These are phyloP conservation scores for Oxyscelio sp. DNA, from an alignment of 2,888 invertebrate species.

Conservation along the genomic window DNA sequence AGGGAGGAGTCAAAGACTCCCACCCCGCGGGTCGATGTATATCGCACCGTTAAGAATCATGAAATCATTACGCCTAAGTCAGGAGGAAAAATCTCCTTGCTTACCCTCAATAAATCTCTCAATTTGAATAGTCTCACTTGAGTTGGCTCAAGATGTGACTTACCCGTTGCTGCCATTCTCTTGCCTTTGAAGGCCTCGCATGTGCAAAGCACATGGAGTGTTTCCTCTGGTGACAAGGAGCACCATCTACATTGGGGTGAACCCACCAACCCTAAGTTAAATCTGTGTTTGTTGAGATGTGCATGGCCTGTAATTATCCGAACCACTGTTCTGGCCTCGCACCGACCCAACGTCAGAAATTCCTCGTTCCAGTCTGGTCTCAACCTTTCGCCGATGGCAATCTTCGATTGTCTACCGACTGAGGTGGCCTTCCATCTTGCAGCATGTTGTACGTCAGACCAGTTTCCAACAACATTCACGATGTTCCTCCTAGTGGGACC, in stretches of 20 bases:
- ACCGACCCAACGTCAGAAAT: background rate
- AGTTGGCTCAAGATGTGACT: no score
- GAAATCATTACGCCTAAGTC: no score
- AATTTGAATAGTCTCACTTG: no score
- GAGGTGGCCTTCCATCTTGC: background rate
- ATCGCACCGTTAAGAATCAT: no score
- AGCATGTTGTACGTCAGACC: constrained; percentile 1
- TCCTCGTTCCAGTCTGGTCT: background rate
- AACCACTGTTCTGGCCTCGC: background rate
- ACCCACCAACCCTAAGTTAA: background rate
- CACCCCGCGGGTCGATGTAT: no score
- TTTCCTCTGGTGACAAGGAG: no score
- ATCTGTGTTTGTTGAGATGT: constrained; percentile 14
- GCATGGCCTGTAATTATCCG: constrained; percentile 12
- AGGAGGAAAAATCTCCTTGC: no score
- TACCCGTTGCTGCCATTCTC: no score
- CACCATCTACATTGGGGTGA: constrained; percentile 13
- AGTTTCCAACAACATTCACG: background rate
- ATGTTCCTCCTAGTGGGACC: background rate
- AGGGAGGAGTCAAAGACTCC: no score
- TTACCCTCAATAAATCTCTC: no score
- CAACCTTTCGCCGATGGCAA: background rate
- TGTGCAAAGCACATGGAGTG: no score
- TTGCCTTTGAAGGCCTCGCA: no score
- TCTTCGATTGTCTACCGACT: background rate